Percentiles rank a stretch among this genome's conserved stretches.
phyloP scores from a whole-genome alignment of 2,797 vertebrate genomes.

The Zalophus californianus region DNA sequence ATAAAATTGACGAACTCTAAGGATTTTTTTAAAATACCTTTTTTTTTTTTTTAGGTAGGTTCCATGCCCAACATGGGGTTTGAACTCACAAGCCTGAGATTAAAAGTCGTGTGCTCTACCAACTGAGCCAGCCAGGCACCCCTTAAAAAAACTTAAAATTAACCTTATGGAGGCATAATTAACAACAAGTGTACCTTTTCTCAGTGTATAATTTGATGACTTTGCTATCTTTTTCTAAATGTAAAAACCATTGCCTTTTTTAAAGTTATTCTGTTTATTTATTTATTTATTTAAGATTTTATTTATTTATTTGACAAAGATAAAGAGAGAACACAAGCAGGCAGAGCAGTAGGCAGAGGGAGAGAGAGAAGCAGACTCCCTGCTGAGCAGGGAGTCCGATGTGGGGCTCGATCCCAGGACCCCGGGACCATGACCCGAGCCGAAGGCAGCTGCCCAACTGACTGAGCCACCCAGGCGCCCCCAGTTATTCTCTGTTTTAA shows the following conservation, averaged over 20 bases:
- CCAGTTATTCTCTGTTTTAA: background rate
- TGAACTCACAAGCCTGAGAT: background rate
- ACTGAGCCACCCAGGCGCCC: no score
- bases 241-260: background rate
- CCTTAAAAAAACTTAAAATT: slow-evolving; percentile 8
- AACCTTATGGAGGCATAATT: background rate
- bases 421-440: no score
- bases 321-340: no score
- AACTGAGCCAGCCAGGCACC: background rate
- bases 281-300: no score
- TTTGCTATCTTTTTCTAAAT: background rate
- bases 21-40: background rate
- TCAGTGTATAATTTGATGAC: background rate
- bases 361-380: no score
- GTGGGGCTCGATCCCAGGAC: no score
- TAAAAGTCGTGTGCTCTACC: background rate
- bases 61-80: background rate
- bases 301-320: no score
- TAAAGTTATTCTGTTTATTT: background rate
- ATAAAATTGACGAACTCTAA: background rate
- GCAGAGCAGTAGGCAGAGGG: no score
- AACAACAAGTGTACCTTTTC: background rate
- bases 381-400: no score
- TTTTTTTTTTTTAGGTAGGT: background rate
- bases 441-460: no score